Conservation (phyloP, 1,140 invertebrate species). For the Ips typographus region DNA sequence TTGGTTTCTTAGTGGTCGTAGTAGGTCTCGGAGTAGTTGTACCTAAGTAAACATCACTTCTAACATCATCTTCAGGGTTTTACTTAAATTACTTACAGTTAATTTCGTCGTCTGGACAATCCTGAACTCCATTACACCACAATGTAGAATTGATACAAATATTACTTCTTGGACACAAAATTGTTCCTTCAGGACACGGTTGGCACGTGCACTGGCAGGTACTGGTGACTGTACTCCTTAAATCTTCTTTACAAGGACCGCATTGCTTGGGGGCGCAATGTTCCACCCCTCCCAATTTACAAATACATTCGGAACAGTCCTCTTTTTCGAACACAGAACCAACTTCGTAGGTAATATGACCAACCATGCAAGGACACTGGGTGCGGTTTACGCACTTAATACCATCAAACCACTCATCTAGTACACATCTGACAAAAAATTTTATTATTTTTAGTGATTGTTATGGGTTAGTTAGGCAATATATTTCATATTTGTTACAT, state of each 20-base stretch:
- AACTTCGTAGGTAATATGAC: conserved; percentile 66
- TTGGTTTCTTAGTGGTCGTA: conserved; percentile 31
- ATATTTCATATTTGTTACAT: too few relatives aligned
- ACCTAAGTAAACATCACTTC: not conserved
- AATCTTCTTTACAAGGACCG: conserved; percentile 59
- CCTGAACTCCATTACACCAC: conserved; percentile 81
- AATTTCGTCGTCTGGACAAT: conserved; percentile 83
- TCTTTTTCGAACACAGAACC: conserved; percentile 67
- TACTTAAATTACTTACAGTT: conserved; percentile 55
- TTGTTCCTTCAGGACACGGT: conserved; percentile 64
- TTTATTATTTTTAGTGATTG: not conserved
- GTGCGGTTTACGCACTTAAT: conserved; percentile 64
- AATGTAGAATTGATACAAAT: conserved; percentile 68
- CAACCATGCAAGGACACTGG: conserved; percentile 75
- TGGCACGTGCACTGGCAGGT: conserved; percentile 74
- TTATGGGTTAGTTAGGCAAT: too few relatives aligned
- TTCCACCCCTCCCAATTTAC: conserved; percentile 68
- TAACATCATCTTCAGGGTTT: too few relatives aligned
- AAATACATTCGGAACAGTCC: conserved; percentile 75
- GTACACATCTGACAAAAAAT: conserved; percentile 26
- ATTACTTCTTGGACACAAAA: conserved; percentile 72
- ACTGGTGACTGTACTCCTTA: conserved; percentile 56
- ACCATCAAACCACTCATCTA: conserved; percentile 68
- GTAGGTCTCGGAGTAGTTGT: conserved; percentile 21
- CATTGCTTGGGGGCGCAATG: conserved; percentile 69